phyloP scores from a whole-genome alignment of 1,140 invertebrate genomes.

The Achroia grisella region DNA sequence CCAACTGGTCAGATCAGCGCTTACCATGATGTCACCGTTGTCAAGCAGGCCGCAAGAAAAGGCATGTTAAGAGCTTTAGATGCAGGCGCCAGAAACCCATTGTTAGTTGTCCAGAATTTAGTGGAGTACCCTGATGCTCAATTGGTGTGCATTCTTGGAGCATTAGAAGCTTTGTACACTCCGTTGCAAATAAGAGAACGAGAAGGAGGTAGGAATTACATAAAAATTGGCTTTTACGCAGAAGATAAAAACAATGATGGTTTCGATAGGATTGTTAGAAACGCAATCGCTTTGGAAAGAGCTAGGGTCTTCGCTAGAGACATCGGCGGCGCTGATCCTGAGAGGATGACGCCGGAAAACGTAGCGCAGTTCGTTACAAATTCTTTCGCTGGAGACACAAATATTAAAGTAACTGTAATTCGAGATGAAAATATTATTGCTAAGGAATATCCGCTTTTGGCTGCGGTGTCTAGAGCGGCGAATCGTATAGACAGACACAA shows the following conservation, averaged over 20 bases:
- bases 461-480: conserved; percentile 92
- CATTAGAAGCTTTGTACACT: conserved; percentile 90
- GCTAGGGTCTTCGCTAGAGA: conserved; percentile 52
- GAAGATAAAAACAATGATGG: conserved; percentile 46
- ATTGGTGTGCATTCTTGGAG: conserved; percentile 85
- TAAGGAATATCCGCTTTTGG: conserved; percentile 91
- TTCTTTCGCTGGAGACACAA: conserved; percentile 75
- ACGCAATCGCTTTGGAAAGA: conserved; percentile 82
- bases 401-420: conserved; percentile 83
- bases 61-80: conserved; percentile 72
- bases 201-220: conserved; percentile 74
- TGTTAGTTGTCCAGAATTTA: conserved; percentile 75
- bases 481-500: conserved; percentile 83
- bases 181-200: conserved; percentile 88
- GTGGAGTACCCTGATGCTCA: conserved; percentile 76
- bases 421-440: conserved; percentile 78
- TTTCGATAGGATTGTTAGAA: conserved; percentile 67
- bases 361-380: conserved; percentile 84
- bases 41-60: conserved; percentile 61
- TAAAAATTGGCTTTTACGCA: conserved; percentile 61
- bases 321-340: conserved; percentile 88
- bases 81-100: conserved; percentile 82
- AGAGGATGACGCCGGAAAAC: conserved; percentile 90
- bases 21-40: conserved; percentile 83
- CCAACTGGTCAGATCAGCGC: conserved; percentile 85